These are phyloP conservation scores for Melanerpes aurifrons DNA, from an alignment of 2,113 vertebrate genomes.

Conservation along the genomic window DNA sequence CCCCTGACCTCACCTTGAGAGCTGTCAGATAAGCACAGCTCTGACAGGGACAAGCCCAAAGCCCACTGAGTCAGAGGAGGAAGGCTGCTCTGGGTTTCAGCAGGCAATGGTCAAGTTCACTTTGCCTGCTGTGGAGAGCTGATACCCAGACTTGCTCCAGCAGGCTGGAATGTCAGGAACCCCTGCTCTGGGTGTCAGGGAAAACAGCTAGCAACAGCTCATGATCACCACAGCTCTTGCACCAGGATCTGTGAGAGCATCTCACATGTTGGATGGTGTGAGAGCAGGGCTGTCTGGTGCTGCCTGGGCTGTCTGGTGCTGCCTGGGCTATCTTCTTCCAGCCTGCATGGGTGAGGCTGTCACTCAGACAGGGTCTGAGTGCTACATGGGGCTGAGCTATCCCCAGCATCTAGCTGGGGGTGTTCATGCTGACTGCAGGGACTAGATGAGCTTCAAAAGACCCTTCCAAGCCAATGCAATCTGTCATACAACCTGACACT, in stretches of 20 bases:
- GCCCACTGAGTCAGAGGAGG: too few relatives aligned
- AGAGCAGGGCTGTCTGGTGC: not conserved
- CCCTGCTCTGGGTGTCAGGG: not conserved
- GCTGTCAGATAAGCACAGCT: too few relatives aligned
- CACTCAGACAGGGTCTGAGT: not conserved
- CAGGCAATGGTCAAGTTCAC: not conserved
- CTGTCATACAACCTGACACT: accelerated
- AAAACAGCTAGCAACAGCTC: not conserved
- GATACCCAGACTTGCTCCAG: too few relatives aligned
- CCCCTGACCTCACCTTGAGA: not conserved
- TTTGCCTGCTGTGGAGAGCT: not conserved
- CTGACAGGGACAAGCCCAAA: too few relatives aligned
- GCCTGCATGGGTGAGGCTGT: not conserved
- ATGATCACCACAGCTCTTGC: not conserved
- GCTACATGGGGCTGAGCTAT: accelerated
- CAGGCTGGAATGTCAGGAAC: not conserved
- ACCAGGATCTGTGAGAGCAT: not conserved
- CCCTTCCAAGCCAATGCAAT: too few relatives aligned
- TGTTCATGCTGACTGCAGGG: too few relatives aligned
- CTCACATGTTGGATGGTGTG: not conserved
- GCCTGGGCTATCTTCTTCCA: not conserved
- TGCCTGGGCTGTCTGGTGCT: not conserved
- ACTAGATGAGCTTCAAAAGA: too few relatives aligned
- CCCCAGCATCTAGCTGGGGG: too few relatives aligned
- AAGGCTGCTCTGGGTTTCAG: not conserved